phyloP scores from a whole-genome alignment of 1,140 invertebrate genomes.

The Drosophila saltans region DNA sequence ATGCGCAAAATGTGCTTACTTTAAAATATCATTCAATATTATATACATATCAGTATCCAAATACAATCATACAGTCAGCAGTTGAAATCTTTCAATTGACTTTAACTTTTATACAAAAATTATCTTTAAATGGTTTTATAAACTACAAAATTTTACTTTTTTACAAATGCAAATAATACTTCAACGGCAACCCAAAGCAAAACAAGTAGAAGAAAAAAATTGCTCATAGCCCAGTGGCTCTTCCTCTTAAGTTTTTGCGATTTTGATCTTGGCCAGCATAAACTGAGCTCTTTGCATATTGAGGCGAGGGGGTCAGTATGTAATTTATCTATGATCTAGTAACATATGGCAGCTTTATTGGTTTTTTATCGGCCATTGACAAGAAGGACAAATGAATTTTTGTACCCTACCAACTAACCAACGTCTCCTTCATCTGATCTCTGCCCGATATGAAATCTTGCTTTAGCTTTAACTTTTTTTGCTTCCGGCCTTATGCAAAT shows the following conservation, averaged over 20 bases:
- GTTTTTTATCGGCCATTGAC: constrained; percentile 83
- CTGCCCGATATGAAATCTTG: constrained; percentile 36
- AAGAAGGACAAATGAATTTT: constrained; percentile 79
- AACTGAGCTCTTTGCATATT: background rate
- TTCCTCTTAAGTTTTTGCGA: constrained; percentile 10
- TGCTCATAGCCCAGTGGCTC: constrained; percentile 3
- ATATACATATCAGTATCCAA: too few species aligned
- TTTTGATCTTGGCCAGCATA: constrained; percentile 13
- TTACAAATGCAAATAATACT: too few species aligned
- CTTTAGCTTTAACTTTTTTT: constrained; percentile 66
- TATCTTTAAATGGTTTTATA: too few species aligned
- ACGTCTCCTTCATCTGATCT: constrained; percentile 30
- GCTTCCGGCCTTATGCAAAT: constrained; percentile 59
- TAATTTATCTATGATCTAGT: constrained; percentile 38
- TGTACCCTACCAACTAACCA: background rate
- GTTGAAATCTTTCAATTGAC: too few species aligned
- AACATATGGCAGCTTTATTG: constrained; percentile 77
- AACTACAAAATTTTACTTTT: too few species aligned
- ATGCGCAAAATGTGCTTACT: too few species aligned
- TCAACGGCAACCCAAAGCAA: background rate
- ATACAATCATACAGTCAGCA: too few species aligned
- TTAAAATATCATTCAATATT: too few species aligned
- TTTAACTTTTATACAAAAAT: too few species aligned
- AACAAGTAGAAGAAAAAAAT: background rate
- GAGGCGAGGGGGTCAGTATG: constrained; percentile 15